These are phyloP conservation scores for Herpetotheres cachinnans DNA, from an alignment of 2,113 vertebrate species.

Conservation along the genomic window DNA sequence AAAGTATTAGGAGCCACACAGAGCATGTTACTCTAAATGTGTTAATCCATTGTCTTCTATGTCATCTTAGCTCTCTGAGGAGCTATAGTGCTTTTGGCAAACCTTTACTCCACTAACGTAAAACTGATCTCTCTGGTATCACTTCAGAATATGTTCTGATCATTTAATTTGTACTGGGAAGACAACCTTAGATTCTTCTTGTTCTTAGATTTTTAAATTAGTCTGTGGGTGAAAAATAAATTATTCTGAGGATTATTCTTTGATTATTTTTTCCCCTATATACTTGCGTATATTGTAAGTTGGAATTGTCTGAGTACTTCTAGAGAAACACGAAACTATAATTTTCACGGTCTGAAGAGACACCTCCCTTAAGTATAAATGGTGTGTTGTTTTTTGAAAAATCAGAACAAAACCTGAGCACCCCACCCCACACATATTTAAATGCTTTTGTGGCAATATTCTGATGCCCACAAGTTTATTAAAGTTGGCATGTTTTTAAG, in stretches of 20 bases:
- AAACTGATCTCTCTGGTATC: not conserved
- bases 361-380: not conserved
- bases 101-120: not conserved
- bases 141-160: not conserved
- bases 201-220: not conserved
- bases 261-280: not conserved
- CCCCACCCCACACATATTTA: not conserved
- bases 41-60: not conserved
- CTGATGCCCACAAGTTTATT: not conserved
- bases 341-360: not conserved
- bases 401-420: not conserved
- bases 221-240: not conserved
- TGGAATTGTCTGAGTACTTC: not conserved
- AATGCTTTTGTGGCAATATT: not conserved
- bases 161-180: not conserved
- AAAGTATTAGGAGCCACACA: not conserved
- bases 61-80: not conserved
- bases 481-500: not conserved
- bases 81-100: not conserved
- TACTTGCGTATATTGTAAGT: not conserved
- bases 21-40: not conserved
- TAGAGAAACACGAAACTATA: not conserved
- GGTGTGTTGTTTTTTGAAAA: not conserved
- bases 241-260: not conserved
- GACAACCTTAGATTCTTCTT: not conserved